These are phyloP conservation scores for Electrophaes corylata DNA, from an alignment of 2,888 invertebrate genomes.

Conservation along the genomic window DNA sequence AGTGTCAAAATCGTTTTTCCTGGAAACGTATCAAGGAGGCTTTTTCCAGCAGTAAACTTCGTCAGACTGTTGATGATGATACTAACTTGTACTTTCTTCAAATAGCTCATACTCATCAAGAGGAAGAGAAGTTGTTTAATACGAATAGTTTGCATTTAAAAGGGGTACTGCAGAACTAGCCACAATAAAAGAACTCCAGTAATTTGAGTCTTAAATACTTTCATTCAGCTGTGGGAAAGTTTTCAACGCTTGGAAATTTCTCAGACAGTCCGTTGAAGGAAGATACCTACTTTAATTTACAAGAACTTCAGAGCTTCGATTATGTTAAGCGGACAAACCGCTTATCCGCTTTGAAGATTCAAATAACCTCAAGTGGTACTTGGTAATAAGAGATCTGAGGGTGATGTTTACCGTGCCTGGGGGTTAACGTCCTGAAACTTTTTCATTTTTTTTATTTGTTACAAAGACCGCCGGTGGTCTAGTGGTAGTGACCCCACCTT, in stretches of 20 bases:
- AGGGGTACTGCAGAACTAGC: slow-evolving; percentile 17
- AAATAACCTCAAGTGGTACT: no score
- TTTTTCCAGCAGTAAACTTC: no score
- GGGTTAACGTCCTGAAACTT: no score
- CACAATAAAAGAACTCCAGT: slow-evolving; percentile 25
- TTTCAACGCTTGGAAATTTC: slow-evolving; percentile 26
- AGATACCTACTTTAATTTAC: slow-evolving; percentile 29
- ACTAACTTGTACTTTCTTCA: background rate
- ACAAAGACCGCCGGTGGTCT: no score
- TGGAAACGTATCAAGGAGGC: no score
- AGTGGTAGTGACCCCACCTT: no score
- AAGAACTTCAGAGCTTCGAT: slow-evolving; percentile 20
- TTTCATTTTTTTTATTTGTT: no score
- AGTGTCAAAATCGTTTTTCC: no score
- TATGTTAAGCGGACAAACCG: slow-evolving; percentile 21
- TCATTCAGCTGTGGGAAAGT: slow-evolving; percentile 28
- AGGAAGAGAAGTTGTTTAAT: slow-evolving; percentile 18
- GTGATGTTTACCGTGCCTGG: no score
- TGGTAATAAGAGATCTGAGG: no score
- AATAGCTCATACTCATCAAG: background rate
- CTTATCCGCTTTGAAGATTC: background rate
- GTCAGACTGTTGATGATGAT: no score
- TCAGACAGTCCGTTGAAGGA: slow-evolving; percentile 23
- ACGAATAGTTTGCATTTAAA: slow-evolving; percentile 30
- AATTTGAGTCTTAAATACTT: slow-evolving; percentile 34